Evolutionary conservation across 1,140 invertebrate genomes (phyloP).

Genomic region (Leptopilina boulardi): DNA sequence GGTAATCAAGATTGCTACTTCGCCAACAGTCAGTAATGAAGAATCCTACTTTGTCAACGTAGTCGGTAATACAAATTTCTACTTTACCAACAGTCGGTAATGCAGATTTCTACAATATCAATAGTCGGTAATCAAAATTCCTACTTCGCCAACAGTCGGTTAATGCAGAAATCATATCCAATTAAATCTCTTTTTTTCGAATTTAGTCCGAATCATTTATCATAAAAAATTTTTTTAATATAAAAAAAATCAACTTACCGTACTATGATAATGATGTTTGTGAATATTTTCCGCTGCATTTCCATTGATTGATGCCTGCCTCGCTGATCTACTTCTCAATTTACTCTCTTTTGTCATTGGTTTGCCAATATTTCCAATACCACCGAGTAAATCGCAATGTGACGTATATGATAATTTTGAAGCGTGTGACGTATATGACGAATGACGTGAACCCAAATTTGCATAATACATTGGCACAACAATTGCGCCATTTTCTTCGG

Average conservation of each 20-base stretch:
- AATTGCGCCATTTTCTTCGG: conserved; percentile 96
- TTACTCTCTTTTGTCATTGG: conserved; percentile 90
- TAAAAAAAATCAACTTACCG: conserved; percentile 6
- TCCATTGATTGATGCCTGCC: conserved; percentile 79
- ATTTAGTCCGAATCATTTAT: no score
- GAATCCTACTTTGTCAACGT: no score
- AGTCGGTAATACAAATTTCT: no score
- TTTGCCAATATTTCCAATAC: conserved; percentile 81
- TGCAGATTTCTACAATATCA: no score
- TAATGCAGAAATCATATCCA: no score
- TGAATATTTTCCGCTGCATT: conserved; percentile 81
- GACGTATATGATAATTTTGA: conserved; percentile 95
- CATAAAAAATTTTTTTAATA: neutral
- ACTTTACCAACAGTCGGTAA: no score
- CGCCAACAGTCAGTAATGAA: no score
- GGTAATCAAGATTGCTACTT: no score
- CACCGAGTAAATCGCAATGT: conserved; percentile 90
- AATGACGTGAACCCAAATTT: conserved; percentile 91
- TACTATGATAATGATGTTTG: conserved; percentile 84
- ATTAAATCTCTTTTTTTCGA: no score
- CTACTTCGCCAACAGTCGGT: no score
- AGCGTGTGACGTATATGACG: conserved; percentile 95
- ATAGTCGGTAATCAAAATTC: no score
- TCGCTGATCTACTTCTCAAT: conserved; percentile 84
- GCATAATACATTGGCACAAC: conserved; percentile 92